Base-by-base conservation (phyloP, 2,113 vertebrate species). In the Dasyprocta punctata region DNA sequence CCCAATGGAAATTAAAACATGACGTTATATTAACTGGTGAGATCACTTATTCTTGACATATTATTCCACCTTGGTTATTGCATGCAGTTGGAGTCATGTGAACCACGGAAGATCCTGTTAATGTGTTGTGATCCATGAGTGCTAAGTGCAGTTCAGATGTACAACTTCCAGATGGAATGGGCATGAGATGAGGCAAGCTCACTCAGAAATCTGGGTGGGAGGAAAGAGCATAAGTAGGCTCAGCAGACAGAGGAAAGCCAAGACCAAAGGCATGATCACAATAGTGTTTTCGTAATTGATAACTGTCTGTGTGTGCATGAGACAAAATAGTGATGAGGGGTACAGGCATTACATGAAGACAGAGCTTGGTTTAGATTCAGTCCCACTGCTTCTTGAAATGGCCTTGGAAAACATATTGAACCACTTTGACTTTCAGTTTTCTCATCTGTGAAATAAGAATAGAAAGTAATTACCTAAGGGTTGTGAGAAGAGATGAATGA, bases 401-500 rank as follows among this genome's bases (percentile, higher is more conserved):
- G 26, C 17, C 86, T 47, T 54, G 77, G 58, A 20, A 75, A 83
- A 38, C 14, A 5, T n/a, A 44, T 52, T 85, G 58, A 30, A 58
- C 6, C 44, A 54, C 38, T 63, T 65, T 78, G 58, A 22, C 17
- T 87, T 81, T 94, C 71, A n/a, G 33, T 92, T 90, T 86, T 38
- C 28, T 44, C 60, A 84, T 92, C 67, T 95, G 60, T 89, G 56
- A 56, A 78, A n/a, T 80, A 71, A 91, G 26, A 67, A 75, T 38
- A 71, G 67, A 94, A 92, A 82, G 16, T 78, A 78, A 60, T 80
- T 73, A 33, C 16, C 78, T 58, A 36, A 61, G 33, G 20, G 19
- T 41, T 75, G n/a, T 91, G 41, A 44, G 60, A n/a, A 82, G 11
- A 12, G 14, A 7, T 58, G 58, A 92, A 17, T 63, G 33, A 90